Conservation (phyloP, 2,113 vertebrate genomes). For the Chrysochloris asiatica region DNA sequence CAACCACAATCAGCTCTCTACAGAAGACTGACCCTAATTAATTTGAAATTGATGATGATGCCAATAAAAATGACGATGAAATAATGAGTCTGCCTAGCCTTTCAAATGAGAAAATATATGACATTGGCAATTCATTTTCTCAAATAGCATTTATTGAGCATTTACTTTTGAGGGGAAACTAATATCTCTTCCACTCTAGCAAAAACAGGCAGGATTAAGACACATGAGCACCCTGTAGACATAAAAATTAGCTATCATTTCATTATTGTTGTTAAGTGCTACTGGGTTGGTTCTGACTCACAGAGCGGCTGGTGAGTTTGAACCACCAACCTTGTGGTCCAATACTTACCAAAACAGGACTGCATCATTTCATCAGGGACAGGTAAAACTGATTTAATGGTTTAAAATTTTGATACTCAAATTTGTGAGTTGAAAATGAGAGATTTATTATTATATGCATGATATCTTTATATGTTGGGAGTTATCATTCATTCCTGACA, state of each 20-base stretch:
- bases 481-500: background rate
- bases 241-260: slow-evolving; percentile 17
- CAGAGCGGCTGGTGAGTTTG: no score
- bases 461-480: slow-evolving; percentile 5
- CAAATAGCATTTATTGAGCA: background rate
- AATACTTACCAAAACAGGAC: no score
- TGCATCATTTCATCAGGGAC: no score
- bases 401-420: background rate
- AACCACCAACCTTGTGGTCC: no score
- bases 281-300: no score
- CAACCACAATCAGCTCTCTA: slow-evolving; percentile 31
- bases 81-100: background rate
- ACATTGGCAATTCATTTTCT: background rate
- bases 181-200: background rate
- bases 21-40: slow-evolving; percentile 37
- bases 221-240: background rate
- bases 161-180: background rate
- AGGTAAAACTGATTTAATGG: background rate
- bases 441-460: background rate
- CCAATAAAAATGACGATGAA: slow-evolving; percentile 28
- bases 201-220: slow-evolving; percentile 3
- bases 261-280: no score
- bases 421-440: slow-evolving; percentile 42
- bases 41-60: slow-evolving; percentile 48
- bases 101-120: slow-evolving; percentile 53